These are phyloP conservation scores for Mormyrus proboscirostris DNA, from an alignment of 2,797 vertebrate species.

Conservation along the genomic window DNA sequence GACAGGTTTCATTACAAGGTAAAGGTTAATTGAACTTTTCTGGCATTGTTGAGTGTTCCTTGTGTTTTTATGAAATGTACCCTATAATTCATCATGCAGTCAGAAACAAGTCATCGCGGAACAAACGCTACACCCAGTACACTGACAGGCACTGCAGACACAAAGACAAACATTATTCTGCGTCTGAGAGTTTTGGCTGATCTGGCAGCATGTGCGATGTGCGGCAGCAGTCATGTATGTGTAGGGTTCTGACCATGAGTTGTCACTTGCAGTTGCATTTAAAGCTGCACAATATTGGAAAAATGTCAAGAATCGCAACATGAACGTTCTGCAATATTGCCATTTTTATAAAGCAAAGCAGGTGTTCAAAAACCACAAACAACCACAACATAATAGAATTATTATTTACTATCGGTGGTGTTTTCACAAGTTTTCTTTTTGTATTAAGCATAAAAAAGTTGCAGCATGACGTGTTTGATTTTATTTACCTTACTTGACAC, in stretches of 20 bases:
- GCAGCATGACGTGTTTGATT: background rate
- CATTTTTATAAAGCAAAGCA: background rate
- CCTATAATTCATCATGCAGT: constrained; percentile 36
- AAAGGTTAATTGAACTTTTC: background rate
- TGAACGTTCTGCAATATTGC: background rate
- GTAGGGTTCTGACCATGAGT: background rate
- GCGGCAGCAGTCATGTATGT: background rate
- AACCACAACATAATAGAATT: background rate
- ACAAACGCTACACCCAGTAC: background rate
- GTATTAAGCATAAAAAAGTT: background rate
- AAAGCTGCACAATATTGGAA: background rate
- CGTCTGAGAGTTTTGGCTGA: background rate
- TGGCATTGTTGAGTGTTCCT: background rate
- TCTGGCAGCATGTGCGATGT: background rate
- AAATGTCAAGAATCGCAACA: background rate
- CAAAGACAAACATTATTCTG: background rate
- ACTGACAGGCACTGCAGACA: background rate
- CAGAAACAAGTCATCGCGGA: constrained; percentile 30
- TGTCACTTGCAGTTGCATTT: background rate
- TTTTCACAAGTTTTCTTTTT: background rate
- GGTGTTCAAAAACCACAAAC: background rate
- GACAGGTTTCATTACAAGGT: constrained; percentile 9
- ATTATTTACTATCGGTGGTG: background rate
- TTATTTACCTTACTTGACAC: background rate
- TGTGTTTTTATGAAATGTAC: constrained; percentile 3